A percentile compares a stretch with the other conserved stretches of the same genome.
Conservation (phyloP, 2,888 invertebrate genomes). For the Unio pictorum region DNA sequence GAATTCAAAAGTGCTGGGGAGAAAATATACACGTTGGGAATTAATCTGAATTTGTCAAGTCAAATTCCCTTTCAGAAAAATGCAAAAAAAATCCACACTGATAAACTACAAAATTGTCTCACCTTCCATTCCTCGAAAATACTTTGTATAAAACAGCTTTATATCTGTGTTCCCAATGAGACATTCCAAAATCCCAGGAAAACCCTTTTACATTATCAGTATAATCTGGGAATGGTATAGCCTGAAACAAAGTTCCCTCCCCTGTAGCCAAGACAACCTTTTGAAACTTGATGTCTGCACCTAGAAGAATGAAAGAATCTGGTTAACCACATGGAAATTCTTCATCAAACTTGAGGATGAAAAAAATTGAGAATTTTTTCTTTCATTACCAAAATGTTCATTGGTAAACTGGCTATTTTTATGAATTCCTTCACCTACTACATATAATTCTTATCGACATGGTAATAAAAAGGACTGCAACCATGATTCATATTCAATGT, state of each 20-base stretch:
- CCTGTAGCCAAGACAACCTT: constrained; percentile 16
- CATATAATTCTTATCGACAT: too few species aligned
- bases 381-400: too few species aligned
- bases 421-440: too few species aligned
- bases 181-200: constrained; percentile 19
- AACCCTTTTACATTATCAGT: constrained; percentile 12
- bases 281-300: constrained; percentile 31
- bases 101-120: background rate
- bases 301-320: constrained; percentile 19
- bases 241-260: constrained; percentile 26
- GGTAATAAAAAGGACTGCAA: too few species aligned
- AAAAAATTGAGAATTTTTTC: too few species aligned
- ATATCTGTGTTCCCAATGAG: background rate
- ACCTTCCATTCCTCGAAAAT: constrained; percentile 9
- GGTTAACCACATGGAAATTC: background rate
- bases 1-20: too few species aligned
- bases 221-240: constrained; percentile 13
- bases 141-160: background rate
- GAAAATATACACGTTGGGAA: too few species aligned
- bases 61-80: too few species aligned
- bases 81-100: too few species aligned
- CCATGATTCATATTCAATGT: too few species aligned
- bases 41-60: too few species aligned
- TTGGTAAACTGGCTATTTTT: too few species aligned
- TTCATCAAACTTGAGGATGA: background rate